phyloP scores from a whole-genome alignment of 2,113 vertebrate species.

The Pseudopodoces humilis region DNA sequence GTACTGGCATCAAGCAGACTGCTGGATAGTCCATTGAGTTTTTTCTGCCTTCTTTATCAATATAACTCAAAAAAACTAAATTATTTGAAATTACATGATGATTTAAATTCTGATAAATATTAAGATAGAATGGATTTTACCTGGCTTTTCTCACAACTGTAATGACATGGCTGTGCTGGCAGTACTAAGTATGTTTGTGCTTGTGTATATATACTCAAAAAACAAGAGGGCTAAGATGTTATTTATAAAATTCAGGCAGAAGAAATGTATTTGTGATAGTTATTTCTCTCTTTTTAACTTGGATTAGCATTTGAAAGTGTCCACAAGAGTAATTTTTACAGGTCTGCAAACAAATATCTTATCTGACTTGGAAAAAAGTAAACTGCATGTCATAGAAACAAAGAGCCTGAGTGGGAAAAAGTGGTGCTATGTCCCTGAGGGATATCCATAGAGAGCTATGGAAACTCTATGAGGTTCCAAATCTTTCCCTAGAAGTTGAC shows the following conservation, averaged over 20 bases:
- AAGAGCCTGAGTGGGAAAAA: not conserved
- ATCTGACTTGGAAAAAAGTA: not conserved
- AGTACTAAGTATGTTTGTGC: not conserved
- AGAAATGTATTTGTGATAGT: not conserved
- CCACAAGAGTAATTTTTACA: not conserved
- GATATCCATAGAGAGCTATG: not conserved
- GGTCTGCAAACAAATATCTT: not conserved
- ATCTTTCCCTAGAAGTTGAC: not conserved
- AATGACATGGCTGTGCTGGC: not conserved
- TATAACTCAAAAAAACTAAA: not conserved
- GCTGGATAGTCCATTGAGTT: not conserved
- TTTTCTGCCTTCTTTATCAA: not conserved
- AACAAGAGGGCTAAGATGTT: not conserved
- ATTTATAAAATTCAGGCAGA: not conserved
- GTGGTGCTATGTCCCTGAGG: not conserved
- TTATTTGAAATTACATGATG: not conserved
- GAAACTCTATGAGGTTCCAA: not conserved
- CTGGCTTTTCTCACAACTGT: not conserved
- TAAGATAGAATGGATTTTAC: not conserved
- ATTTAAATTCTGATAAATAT: not conserved
- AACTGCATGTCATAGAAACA: not conserved
- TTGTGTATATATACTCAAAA: not conserved
- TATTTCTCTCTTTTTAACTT: not conserved
- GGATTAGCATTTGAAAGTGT: not conserved
- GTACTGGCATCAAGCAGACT: not conserved